phyloP scores from a whole-genome alignment of 2,888 invertebrate species.

The Yponomeuta malinellus region DNA sequence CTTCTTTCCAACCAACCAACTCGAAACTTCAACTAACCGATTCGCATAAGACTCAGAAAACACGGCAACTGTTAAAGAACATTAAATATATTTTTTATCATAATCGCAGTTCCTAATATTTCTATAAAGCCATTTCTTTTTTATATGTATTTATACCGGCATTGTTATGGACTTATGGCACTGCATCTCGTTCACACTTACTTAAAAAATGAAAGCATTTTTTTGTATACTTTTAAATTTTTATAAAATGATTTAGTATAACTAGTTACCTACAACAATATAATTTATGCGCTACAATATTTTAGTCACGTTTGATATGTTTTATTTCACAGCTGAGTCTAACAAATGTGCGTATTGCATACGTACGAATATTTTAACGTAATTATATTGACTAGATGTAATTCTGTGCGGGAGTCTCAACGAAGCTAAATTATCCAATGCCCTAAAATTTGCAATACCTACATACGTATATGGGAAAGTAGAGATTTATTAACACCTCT shows the following conservation, averaged over 20 bases:
- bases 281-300: background rate
- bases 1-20: background rate
- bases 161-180: slow-evolving; percentile 3
- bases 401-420: background rate
- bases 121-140: background rate
- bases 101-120: background rate
- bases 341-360: slow-evolving; percentile 23
- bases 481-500: too few relatives aligned
- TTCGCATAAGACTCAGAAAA: slow-evolving; percentile 32
- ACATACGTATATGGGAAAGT: too few relatives aligned
- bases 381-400: background rate
- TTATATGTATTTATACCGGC: background rate
- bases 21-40: slow-evolving; percentile 24
- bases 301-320: slow-evolving; percentile 29
- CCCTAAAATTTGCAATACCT: too few relatives aligned
- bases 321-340: slow-evolving; percentile 22
- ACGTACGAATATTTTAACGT: background rate
- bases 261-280: background rate
- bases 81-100: background rate
- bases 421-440: background rate
- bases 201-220: background rate
- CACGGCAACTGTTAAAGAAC: slow-evolving; percentile 30
- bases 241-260: background rate
- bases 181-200: background rate
- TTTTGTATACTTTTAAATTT: background rate